Percentiles rank a stretch among this genome's conserved stretches.
phyloP scores from a whole-genome alignment of 2,113 vertebrate species.

The Corydoras maculifer region DNA sequence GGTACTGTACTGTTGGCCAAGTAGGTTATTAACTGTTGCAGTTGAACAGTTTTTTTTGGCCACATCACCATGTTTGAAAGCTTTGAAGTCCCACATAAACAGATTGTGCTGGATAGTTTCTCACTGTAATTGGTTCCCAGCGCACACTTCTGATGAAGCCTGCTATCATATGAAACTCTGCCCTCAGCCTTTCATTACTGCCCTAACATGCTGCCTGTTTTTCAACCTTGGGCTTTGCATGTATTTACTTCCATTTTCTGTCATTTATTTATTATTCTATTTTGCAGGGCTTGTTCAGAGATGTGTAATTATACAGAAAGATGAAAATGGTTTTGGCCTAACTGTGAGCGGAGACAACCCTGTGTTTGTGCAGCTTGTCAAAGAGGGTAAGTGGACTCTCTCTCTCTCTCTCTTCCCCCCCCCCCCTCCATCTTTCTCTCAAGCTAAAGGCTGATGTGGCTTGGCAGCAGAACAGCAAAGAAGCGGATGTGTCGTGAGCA shows the following conservation, averaged over 20 bases:
- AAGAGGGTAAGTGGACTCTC: constrained; percentile 76
- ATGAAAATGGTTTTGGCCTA: constrained; percentile 83
- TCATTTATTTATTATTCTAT: background rate
- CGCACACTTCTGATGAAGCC: background rate
- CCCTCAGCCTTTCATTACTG: background rate
- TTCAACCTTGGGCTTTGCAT: background rate
- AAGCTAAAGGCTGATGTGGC: constrained; percentile 1
- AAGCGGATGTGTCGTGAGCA: constrained; percentile 22
- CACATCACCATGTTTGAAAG: no score
- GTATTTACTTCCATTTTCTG: background rate
- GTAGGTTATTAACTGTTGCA: no score
- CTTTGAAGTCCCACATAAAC: constrained; percentile 16
- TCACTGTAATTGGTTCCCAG: no score
- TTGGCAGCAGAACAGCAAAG: constrained; percentile 26
- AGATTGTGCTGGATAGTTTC: background rate
- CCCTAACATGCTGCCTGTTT: background rate
- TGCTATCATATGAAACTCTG: background rate
- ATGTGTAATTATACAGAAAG: constrained; percentile 94
- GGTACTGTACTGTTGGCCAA: no score
- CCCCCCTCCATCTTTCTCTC: background rate
- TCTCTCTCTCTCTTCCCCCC: background rate
- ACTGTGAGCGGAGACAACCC: constrained; percentile 78
- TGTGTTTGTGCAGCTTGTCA: constrained; percentile 97
- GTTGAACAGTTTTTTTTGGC: no score
- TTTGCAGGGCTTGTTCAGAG: constrained; percentile 91